A percentile compares a stretch with the other conserved stretches of the same genome.
phyloP scores from a whole-genome alignment of 2,888 invertebrate genomes.

The Andrena hattorfiana region DNA sequence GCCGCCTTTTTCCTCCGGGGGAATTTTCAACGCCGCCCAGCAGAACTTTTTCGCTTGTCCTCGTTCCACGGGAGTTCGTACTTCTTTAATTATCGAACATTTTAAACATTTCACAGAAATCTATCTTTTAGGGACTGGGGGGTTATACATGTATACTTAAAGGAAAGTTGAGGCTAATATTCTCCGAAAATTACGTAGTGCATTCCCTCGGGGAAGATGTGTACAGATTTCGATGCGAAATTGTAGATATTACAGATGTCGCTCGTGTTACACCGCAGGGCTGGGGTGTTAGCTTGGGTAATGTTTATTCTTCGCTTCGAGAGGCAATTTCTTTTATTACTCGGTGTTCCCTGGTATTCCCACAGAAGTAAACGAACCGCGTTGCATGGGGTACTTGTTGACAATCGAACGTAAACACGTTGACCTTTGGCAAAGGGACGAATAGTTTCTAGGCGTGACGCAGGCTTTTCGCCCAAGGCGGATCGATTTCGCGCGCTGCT shows the following conservation, averaged over 20 bases:
- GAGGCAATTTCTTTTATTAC: not conserved
- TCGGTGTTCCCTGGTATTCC: not conserved
- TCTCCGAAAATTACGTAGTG: too few species aligned
- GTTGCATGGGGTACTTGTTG: constrained; percentile 51
- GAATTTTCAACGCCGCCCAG: constrained; percentile 23
- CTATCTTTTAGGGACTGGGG: too few species aligned
- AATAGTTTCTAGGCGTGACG: constrained; percentile 34
- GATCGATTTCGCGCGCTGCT: constrained; percentile 46
- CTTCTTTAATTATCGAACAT: not conserved
- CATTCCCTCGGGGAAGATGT: too few species aligned
- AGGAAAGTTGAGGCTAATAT: too few species aligned
- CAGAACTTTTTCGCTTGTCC: not conserved
- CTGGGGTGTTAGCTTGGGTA: too few species aligned
- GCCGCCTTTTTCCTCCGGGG: constrained; percentile 21
- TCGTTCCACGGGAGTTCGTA: not conserved
- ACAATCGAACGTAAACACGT: constrained; percentile 53
- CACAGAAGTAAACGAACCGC: constrained; percentile 44
- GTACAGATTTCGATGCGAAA: too few species aligned
- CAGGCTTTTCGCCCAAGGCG: constrained; percentile 15
- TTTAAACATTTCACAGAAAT: too few species aligned
- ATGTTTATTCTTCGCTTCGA: too few species aligned
- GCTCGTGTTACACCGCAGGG: too few species aligned
- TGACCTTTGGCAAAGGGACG: constrained; percentile 46
- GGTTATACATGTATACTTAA: too few species aligned
- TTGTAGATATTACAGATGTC: too few species aligned